Percentiles rank a stretch among this genome's conserved stretches.
Evolutionary conservation across 1,140 invertebrate genomes (phyloP).

Genomic region (Zeugodacus cucurbitae): DNA sequence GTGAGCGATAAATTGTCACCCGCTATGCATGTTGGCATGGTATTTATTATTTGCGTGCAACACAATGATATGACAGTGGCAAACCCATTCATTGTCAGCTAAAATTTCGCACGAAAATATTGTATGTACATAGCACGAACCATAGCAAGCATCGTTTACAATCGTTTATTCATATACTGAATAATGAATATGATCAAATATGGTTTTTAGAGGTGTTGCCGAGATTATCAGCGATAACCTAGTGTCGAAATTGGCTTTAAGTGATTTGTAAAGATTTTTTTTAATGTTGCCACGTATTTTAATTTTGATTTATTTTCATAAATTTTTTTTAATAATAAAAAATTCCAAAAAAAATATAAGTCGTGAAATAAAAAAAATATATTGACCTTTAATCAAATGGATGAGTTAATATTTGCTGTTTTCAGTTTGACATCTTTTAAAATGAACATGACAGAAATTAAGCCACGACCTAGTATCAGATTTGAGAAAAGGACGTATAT

Average conservation of each 20-base stretch:
- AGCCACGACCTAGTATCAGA: no score
- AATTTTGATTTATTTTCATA: no score
- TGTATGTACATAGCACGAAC: conserved; percentile 10
- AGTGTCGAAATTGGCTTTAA: background rate
- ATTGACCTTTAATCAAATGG: no score
- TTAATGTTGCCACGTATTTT: background rate
- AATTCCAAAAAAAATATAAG: no score
- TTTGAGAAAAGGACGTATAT: no score
- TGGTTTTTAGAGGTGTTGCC: background rate
- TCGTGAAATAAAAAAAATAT: no score
- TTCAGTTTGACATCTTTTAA: no score
- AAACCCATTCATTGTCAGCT: conserved; percentile 28
- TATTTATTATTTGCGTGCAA: conserved; percentile 1
- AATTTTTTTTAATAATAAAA: no score
- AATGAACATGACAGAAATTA: no score
- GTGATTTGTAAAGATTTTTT: background rate
- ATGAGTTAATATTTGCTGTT: no score
- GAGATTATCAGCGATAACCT: background rate
- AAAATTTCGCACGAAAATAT: conserved; percentile 14
- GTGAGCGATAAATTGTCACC: conserved; percentile 24
- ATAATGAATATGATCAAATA: background rate
- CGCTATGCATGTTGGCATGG: conserved; percentile 6
- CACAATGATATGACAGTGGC: background rate
- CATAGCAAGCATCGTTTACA: background rate
- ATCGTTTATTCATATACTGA: background rate